Evolutionary conservation across 2,888 invertebrate genomes (phyloP).

Genomic region (Cephalotes varians): DNA sequence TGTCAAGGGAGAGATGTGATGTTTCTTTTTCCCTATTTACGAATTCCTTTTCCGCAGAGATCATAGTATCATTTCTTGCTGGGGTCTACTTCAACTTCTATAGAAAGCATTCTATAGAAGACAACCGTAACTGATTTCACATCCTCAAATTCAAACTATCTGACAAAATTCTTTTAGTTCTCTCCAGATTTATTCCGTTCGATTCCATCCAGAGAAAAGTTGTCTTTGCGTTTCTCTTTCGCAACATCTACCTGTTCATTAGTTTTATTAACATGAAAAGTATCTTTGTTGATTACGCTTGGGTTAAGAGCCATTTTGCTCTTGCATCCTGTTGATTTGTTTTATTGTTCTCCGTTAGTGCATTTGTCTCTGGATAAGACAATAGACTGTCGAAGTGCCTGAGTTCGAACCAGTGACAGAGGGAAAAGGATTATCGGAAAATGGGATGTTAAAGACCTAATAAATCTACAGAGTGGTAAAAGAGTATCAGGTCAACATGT

Average conservation of each 20-base stretch:
- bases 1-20: background rate
- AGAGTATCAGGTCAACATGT: background rate
- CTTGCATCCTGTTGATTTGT: slow-evolving; percentile 4
- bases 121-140: background rate
- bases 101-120: background rate
- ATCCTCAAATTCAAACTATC: background rate
- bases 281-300: slow-evolving; percentile 37
- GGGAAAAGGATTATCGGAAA: slow-evolving; percentile 6
- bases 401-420: background rate
- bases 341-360: slow-evolving; percentile 50
- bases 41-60: background rate
- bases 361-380: slow-evolving; percentile 51
- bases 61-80: background rate
- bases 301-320: background rate
- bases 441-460: slow-evolving; percentile 14
- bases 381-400: background rate
- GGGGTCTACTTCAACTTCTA: background rate
- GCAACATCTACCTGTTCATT: slow-evolving; percentile 7
- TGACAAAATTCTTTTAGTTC: background rate
- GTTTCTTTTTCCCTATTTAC: background rate
- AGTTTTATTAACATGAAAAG: slow-evolving; percentile 58
- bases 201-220: background rate
- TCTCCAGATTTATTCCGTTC: background rate
- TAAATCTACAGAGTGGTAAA: slow-evolving; percentile 56
- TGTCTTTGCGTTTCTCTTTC: background rate